Percentiles rank a stretch among this genome's conserved stretches.
Evolutionary conservation across 2,888 invertebrate species (phyloP).

Genomic region (Patella depressa): DNA sequence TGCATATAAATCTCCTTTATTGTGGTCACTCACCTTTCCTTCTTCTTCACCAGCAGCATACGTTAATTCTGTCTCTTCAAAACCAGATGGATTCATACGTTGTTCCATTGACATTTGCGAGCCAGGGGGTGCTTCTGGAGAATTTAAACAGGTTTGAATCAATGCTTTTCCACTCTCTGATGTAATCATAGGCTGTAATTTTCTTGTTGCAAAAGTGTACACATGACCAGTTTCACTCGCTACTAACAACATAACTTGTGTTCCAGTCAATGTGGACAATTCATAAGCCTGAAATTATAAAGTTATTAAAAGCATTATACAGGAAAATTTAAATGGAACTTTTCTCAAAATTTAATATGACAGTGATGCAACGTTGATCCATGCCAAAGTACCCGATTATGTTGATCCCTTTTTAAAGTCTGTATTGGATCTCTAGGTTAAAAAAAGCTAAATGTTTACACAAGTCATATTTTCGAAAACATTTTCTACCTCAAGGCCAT

Average conservation of each 20-base stretch:
- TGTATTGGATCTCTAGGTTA: too few species aligned
- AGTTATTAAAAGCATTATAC: too few species aligned
- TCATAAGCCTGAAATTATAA: slow-evolving; percentile 91
- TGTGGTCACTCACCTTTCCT: slow-evolving; percentile 35
- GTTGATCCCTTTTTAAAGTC: too few species aligned
- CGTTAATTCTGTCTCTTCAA: slow-evolving; percentile 98
- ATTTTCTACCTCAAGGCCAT: too few species aligned
- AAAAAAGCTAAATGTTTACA: too few species aligned
- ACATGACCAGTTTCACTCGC: slow-evolving; percentile 99
- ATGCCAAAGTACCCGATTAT: too few species aligned
- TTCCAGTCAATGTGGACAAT: slow-evolving; percentile 97
- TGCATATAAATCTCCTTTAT: background rate
- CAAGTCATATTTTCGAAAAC: too few species aligned
- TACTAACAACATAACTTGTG: slow-evolving; percentile 99
- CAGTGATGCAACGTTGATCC: too few species aligned
- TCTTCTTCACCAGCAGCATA: slow-evolving; percentile 79
- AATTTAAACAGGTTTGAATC: slow-evolving; percentile 98
- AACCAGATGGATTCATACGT: slow-evolving; percentile 97
- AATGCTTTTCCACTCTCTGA: slow-evolving; percentile 92
- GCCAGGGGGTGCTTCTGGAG: slow-evolving; percentile 82
- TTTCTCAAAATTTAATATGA: too few species aligned
- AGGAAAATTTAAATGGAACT: too few species aligned
- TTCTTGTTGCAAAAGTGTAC: slow-evolving; percentile 97
- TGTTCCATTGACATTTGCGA: slow-evolving; percentile 81
- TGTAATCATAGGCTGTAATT: slow-evolving; percentile 98